Percentiles rank a stretch among this genome's conserved stretches.
Conservation (phyloP, 2,888 invertebrate genomes). For the Cactoblastis cactorum region DNA sequence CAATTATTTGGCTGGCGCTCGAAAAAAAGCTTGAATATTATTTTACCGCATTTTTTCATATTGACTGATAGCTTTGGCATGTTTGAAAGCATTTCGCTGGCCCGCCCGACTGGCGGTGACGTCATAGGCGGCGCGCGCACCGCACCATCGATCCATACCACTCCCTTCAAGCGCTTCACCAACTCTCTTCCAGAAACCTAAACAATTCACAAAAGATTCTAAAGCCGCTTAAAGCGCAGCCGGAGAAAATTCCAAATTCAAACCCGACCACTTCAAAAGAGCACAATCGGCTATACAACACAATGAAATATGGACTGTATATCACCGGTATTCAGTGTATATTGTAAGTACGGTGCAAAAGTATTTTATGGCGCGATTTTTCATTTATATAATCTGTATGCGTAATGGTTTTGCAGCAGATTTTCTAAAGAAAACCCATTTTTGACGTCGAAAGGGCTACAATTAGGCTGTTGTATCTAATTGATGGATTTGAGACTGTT, state of each 20-base stretch:
- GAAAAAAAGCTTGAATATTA: not conserved
- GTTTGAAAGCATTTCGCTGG: constrained; percentile 50
- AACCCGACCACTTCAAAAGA: constrained; percentile 35
- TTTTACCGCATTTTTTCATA: constrained; percentile 18
- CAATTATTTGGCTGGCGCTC: not conserved
- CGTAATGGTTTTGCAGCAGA: constrained; percentile 25
- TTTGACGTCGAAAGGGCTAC: constrained; percentile 14
- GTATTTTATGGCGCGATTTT: constrained; percentile 12
- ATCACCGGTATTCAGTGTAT: constrained; percentile 17
- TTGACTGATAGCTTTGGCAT: constrained; percentile 29
- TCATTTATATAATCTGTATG: constrained; percentile 22
- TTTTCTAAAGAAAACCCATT: constrained; percentile 25
- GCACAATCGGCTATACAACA: constrained; percentile 30
- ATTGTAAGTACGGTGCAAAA: constrained; percentile 15
- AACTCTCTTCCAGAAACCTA: constrained; percentile 6
- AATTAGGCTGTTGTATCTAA: constrained; percentile 20
- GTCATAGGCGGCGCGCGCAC: constrained; percentile 72
- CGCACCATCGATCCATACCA: constrained; percentile 57
- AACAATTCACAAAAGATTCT: constrained; percentile 12
- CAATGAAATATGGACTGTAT: constrained; percentile 31
- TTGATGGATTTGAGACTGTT: constrained; percentile 14
- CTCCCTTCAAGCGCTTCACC: constrained; percentile 56
- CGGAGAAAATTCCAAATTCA: constrained; percentile 24
- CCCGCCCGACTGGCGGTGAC: constrained; percentile 65
- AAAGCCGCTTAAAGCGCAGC: constrained; percentile 47